A percentile compares a stretch with the other conserved stretches of the same genome.
Conservation (phyloP, 1,140 invertebrate genomes). For the Pollicipes pollicipes region DNA sequence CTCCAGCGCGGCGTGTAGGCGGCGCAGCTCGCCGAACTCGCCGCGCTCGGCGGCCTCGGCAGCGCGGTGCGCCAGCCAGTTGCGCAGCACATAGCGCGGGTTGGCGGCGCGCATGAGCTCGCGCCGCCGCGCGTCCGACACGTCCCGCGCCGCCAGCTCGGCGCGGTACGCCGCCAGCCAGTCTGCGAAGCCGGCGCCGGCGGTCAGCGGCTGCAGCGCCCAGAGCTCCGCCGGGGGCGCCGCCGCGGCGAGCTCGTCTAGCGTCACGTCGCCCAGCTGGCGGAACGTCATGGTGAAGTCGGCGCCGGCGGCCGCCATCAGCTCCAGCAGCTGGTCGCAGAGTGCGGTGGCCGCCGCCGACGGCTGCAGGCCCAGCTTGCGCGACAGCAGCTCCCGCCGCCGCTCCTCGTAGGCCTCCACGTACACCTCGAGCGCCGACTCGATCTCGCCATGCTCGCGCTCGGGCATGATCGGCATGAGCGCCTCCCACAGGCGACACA, state of each 20-base stretch:
- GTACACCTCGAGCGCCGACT: slow-evolving; percentile 18
- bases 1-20: slow-evolving; percentile 35
- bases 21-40: slow-evolving; percentile 37
- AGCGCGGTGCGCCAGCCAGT: slow-evolving; percentile 45
- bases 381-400: slow-evolving; percentile 22
- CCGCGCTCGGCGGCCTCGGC: slow-evolving; percentile 41
- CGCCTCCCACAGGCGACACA: slow-evolving; percentile 36
- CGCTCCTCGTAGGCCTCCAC: no score
- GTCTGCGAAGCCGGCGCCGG: slow-evolving; percentile 27
- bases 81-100: slow-evolving; percentile 42
- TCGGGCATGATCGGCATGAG: slow-evolving; percentile 27
- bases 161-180: slow-evolving; percentile 25
- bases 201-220: slow-evolving; percentile 30
- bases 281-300: slow-evolving; percentile 45
- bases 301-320: slow-evolving; percentile 40
- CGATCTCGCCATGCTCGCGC: no score
- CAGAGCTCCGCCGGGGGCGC: slow-evolving; percentile 26
- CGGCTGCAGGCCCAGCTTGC: slow-evolving; percentile 29
- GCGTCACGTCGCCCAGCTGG: slow-evolving; percentile 34
- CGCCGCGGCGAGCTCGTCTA: slow-evolving; percentile 27
- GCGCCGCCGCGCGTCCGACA: slow-evolving; percentile 31
- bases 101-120: slow-evolving; percentile 36
- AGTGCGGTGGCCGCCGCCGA: slow-evolving; percentile 26
- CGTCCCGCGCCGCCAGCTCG: slow-evolving; percentile 18
- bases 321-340: slow-evolving; percentile 35